Conservation (phyloP, 2,888 invertebrate species). For the Ormia ochracea region DNA sequence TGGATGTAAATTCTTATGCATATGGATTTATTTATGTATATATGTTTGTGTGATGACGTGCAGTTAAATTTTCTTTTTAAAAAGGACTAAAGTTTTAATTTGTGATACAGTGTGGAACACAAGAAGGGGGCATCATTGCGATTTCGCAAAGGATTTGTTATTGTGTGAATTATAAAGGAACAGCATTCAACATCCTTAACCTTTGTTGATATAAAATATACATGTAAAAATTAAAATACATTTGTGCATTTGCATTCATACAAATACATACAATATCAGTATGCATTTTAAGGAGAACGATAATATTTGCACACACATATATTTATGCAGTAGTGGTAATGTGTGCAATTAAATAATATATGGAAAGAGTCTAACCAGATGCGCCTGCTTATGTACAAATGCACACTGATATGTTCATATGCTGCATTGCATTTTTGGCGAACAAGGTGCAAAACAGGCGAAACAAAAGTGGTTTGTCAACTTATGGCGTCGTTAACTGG, state of each 20-base stretch:
- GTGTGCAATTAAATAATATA: neutral
- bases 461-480: slow-evolving; percentile 75
- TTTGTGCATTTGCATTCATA: neutral
- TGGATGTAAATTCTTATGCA: too few species aligned
- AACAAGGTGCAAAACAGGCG: slow-evolving; percentile 61
- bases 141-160: slow-evolving; percentile 49
- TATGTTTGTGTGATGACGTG: slow-evolving; percentile 5
- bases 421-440: slow-evolving; percentile 58
- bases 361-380: slow-evolving; percentile 28
- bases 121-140: slow-evolving; percentile 26
- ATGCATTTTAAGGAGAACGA: neutral
- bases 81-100: too few species aligned
- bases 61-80: slow-evolving; percentile 16
- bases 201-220: neutral
- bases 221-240: neutral
- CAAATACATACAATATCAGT: neutral
- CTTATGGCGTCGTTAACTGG: slow-evolving; percentile 69
- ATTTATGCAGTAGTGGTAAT: neutral
- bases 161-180: slow-evolving; percentile 49
- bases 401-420: too few species aligned
- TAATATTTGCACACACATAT: too few species aligned
- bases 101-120: slow-evolving; percentile 36
- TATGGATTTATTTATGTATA: too few species aligned
- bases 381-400: slow-evolving; percentile 45
- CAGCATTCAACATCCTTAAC: slow-evolving; percentile 29